Percentiles rank a stretch among this genome's conserved stretches.
phyloP scores from a whole-genome alignment of 92 coral and sea anemone genomes.

The Umimayanthus kanabou region DNA sequence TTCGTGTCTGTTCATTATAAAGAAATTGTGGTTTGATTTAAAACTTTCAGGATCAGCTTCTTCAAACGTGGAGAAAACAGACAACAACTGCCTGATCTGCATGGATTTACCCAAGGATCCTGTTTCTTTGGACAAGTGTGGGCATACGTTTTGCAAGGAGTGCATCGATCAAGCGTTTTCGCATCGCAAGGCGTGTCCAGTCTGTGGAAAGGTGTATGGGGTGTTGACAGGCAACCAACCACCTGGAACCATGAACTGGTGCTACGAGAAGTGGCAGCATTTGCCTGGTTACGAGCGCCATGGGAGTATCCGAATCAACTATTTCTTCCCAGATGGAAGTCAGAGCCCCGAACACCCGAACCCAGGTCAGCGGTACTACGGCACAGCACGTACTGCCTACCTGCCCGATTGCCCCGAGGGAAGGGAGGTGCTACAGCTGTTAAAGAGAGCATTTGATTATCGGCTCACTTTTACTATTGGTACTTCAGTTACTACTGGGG shows the following conservation, averaged over 20 bases:
- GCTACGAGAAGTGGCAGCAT: neutral
- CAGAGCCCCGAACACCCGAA: slow-evolving; percentile 56
- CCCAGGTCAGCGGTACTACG: slow-evolving; percentile 30
- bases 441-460: no score
- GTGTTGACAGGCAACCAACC: slow-evolving; percentile 36
- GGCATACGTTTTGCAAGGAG: neutral
- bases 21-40: no score
- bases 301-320: slow-evolving; percentile 36
- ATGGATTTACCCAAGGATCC: neutral
- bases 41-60: no score
- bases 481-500: no score
- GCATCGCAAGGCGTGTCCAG: slow-evolving; percentile 5
- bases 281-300: slow-evolving; percentile 22
- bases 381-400: neutral
- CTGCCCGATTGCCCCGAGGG: no score
- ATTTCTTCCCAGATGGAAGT: slow-evolving; percentile 26
- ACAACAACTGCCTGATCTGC: neutral
- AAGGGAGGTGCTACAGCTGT: no score
- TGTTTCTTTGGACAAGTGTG: neutral
- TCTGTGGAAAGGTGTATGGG: slow-evolving; percentile 22
- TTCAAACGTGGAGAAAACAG: neutral
- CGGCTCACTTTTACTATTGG: no score
- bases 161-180: neutral
- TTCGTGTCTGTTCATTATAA: no score
- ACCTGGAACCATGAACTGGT: neutral